A percentile compares a stretch with the other conserved stretches of the same genome.
These are phyloP conservation scores for Mugil cephalus DNA, from an alignment of 2,113 vertebrate species.

Conservation along the genomic window DNA sequence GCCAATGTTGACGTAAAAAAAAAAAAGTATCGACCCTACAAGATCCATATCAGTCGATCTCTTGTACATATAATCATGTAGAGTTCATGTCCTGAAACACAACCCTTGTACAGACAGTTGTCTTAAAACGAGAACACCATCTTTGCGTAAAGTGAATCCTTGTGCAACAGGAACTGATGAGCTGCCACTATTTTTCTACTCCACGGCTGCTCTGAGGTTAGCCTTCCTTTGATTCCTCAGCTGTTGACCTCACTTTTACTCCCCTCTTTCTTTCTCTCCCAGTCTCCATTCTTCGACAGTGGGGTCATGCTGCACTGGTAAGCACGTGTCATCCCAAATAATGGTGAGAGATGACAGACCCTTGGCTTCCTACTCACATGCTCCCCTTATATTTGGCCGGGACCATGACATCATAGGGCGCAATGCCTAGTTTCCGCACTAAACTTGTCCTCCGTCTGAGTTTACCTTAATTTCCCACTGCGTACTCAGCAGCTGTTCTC, in stretches of 20 bases:
- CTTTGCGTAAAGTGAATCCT: conserved; percentile 18
- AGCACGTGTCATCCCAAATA: conserved; percentile 75
- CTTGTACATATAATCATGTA: no score
- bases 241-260: conserved; percentile 33
- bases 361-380: conserved; percentile 53
- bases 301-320: conserved; percentile 70
- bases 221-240: conserved; percentile 17
- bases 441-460: conserved; percentile 53
- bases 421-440: conserved; percentile 69
- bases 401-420: conserved; percentile 82
- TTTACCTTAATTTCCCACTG: conserved; percentile 68
- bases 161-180: conserved; percentile 8
- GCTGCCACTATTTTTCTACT: background rate
- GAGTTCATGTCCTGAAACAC: background rate
- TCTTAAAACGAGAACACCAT: conserved; percentile 7
- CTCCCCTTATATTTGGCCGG: conserved; percentile 69
- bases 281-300: conserved; percentile 70
- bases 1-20: no score
- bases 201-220: conserved; percentile 40
- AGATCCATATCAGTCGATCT: no score
- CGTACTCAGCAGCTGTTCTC: conserved; percentile 67
- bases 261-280: conserved; percentile 27
- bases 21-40: no score
- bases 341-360: conserved; percentile 76
- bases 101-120: background rate